These are phyloP conservation scores for Drosophila eugracilis DNA, from an alignment of 1,140 invertebrate genomes.

Conservation along the genomic window DNA sequence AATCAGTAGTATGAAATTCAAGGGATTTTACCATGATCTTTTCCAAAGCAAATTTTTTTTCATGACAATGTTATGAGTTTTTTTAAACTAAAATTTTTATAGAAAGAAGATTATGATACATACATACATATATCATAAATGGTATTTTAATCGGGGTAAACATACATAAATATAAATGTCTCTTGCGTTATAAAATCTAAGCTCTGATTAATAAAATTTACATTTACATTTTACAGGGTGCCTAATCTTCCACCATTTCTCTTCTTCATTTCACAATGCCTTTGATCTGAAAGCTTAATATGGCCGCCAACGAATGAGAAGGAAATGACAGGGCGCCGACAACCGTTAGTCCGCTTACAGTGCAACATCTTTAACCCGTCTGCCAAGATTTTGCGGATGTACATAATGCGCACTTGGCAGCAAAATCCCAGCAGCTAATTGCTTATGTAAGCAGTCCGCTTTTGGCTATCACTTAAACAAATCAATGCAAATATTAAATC, in stretches of 20 bases:
- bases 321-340: conserved; percentile 5
- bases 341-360: conserved; percentile 29
- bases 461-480: conserved; percentile 36
- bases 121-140: too few relatives aligned
- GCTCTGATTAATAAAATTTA: too few relatives aligned
- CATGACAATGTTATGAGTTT: too few relatives aligned
- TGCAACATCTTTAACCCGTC: conserved; percentile 4
- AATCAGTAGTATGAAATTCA: too few relatives aligned
- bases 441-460: conserved; percentile 35
- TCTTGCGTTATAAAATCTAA: too few relatives aligned
- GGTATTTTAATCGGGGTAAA: too few relatives aligned
- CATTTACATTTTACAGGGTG: too few relatives aligned
- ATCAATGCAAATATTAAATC: conserved; percentile 54
- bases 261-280: background rate
- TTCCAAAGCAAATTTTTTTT: too few relatives aligned
- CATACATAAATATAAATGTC: too few relatives aligned
- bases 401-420: conserved; percentile 45
- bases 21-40: too few relatives aligned
- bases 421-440: conserved; percentile 29
- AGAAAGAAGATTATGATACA: too few relatives aligned
- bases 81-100: too few relatives aligned
- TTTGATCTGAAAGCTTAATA: conserved; percentile 5
- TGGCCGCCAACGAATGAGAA: conserved; percentile 6
- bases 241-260: background rate
- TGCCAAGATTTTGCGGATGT: conserved; percentile 27